Evolutionary conservation across 2,113 vertebrate species (phyloP).

Genomic region (Tyto alba): DNA sequence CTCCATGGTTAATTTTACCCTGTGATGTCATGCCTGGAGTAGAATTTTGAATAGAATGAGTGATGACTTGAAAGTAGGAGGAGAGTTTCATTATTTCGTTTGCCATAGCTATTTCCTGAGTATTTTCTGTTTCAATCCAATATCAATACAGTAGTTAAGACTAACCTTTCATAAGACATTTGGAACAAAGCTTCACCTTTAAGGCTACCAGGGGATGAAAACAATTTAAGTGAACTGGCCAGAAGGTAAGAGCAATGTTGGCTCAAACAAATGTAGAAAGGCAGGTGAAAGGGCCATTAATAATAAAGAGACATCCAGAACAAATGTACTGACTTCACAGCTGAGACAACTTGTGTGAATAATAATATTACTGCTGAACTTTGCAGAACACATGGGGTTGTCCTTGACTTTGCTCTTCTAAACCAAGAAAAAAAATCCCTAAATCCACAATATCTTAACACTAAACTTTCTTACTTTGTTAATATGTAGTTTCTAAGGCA

Average conservation of each 20-base stretch:
- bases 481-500: not conserved
- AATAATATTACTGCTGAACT: conserved; percentile 61
- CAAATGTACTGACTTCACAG: conserved; percentile 50
- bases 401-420: conserved; percentile 52
- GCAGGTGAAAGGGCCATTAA: conserved; percentile 40
- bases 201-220: conserved; percentile 12
- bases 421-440: not conserved
- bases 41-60: not conserved
- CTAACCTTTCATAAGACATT: conserved; percentile 43
- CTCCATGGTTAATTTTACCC: not conserved
- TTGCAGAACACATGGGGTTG: conserved; percentile 25
- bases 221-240: conserved; percentile 6
- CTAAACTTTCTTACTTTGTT: not conserved
- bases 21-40: not conserved
- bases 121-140: not conserved
- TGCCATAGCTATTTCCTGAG: not conserved
- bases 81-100: not conserved
- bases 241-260: conserved; percentile 22
- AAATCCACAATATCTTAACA: not conserved
- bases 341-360: conserved; percentile 50
- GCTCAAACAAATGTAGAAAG: conserved; percentile 36
- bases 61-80: not conserved
- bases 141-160: not conserved
- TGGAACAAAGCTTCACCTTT: conserved; percentile 46
- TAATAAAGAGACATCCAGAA: conserved; percentile 53